These are phyloP conservation scores for Pandion haliaetus DNA, from an alignment of 2,113 vertebrate species.

Conservation along the genomic window DNA sequence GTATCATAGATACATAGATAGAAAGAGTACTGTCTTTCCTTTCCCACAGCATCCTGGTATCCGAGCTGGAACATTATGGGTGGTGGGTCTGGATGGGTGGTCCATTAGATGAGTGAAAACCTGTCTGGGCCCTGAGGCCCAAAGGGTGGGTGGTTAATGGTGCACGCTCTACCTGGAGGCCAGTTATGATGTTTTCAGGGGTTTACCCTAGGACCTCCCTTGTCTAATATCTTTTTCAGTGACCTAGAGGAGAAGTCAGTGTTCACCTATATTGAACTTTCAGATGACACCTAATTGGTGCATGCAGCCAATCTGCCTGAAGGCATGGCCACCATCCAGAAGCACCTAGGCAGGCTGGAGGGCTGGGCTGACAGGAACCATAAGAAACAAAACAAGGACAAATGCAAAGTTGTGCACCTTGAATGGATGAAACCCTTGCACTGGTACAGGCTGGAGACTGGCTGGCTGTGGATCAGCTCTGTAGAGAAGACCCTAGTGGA, in stretches of 20 bases:
- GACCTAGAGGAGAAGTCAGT: not conserved
- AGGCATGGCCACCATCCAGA: not conserved
- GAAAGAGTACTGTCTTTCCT: no score
- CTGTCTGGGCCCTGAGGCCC: not conserved
- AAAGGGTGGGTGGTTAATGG: not conserved
- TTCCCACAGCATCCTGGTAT: not conserved
- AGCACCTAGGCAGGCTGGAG: not conserved
- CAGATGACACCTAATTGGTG: not conserved
- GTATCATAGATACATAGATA: no score
- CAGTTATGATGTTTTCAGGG: not conserved
- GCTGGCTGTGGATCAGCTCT: not conserved
- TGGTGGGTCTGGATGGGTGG: not conserved
- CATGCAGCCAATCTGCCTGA: not conserved
- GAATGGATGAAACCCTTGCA: not conserved
- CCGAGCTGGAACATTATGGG: not conserved
- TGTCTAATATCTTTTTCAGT: not conserved
- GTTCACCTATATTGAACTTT: not conserved
- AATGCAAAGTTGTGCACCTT: not conserved
- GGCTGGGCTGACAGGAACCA: not conserved
- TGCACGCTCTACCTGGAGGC: not conserved
- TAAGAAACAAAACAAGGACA: not conserved
- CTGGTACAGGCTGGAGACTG: not conserved
- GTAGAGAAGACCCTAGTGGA: not conserved
- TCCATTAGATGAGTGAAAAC: not conserved
- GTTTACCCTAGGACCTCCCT: not conserved